phyloP scores from a whole-genome alignment of 2,888 invertebrate genomes.

The Trissonchulus sp. region DNA sequence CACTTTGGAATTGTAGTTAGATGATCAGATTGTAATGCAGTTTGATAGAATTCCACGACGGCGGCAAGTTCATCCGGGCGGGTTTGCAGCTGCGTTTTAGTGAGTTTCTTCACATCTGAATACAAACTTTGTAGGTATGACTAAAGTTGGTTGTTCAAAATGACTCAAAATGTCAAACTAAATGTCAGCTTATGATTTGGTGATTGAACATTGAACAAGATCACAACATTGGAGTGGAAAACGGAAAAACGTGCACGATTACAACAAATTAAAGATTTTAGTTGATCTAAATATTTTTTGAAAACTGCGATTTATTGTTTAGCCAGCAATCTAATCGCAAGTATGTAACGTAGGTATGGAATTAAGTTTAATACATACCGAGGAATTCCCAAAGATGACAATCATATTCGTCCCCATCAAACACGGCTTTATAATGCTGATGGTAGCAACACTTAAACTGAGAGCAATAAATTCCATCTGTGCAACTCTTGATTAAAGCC shows the following conservation, averaged over 20 bases:
- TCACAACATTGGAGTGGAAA: no score
- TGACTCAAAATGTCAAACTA: neutral
- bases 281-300: no score
- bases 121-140: no score
- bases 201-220: no score
- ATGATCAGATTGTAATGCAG: neutral
- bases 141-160: neutral
- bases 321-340: neutral
- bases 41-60: neutral
- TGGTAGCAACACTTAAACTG: neutral
- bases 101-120: neutral
- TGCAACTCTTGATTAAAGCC: neutral
- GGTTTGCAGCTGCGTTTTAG: neutral
- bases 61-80: conserved; percentile 1
- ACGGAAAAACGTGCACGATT: no score
- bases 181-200: no score
- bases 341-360: neutral
- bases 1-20: neutral
- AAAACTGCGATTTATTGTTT: no score
- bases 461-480: neutral
- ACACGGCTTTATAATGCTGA: neutral
- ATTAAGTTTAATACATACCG: neutral
- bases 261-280: no score
- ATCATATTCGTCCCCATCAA: neutral
- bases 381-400: neutral